A percentile compares a stretch with the other conserved stretches of the same genome.
Conservation (phyloP, 2,888 invertebrate genomes). For the Eueremaeus valkanovi region DNA sequence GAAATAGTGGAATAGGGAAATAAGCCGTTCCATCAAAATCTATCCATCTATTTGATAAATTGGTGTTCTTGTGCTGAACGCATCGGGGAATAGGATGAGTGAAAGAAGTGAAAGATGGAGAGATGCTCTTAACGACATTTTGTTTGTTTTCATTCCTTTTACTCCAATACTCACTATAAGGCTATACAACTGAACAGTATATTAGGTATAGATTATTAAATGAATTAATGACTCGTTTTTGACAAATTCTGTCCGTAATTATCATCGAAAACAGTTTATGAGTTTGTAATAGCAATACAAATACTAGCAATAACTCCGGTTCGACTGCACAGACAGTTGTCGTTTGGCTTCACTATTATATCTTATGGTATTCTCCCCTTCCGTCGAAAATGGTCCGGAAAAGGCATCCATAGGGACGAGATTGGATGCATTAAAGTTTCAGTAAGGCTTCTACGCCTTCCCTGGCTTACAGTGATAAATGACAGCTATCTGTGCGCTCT, state of each 20-base stretch:
- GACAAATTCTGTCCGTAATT: slow-evolving; percentile 16
- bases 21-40: slow-evolving; percentile 16
- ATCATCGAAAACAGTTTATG: slow-evolving; percentile 21
- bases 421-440: slow-evolving; percentile 39
- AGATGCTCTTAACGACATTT: slow-evolving; percentile 38
- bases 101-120: slow-evolving; percentile 28
- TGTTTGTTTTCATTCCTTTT: background rate
- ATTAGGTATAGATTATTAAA: slow-evolving; percentile 17
- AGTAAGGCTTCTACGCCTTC: slow-evolving; percentile 35
- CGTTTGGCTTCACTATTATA: slow-evolving; percentile 34
- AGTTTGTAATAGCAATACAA: slow-evolving; percentile 13
- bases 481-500: slow-evolving; percentile 19
- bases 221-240: slow-evolving; percentile 27
- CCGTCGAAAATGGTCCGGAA: slow-evolving; percentile 39
- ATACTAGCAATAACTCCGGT: background rate
- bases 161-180: background rate
- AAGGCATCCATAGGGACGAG: slow-evolving; percentile 38
- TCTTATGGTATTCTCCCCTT: slow-evolving; percentile 24
- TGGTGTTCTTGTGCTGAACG: background rate
- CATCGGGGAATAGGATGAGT: slow-evolving; percentile 18
- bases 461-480: slow-evolving; percentile 31
- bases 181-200: background rate
- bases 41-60: slow-evolving; percentile 37
- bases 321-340: slow-evolving; percentile 26
- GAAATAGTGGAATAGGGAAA: background rate